Evolutionary conservation across 1,140 invertebrate genomes (phyloP).

Genomic region (Nasonia vitripennis): DNA sequence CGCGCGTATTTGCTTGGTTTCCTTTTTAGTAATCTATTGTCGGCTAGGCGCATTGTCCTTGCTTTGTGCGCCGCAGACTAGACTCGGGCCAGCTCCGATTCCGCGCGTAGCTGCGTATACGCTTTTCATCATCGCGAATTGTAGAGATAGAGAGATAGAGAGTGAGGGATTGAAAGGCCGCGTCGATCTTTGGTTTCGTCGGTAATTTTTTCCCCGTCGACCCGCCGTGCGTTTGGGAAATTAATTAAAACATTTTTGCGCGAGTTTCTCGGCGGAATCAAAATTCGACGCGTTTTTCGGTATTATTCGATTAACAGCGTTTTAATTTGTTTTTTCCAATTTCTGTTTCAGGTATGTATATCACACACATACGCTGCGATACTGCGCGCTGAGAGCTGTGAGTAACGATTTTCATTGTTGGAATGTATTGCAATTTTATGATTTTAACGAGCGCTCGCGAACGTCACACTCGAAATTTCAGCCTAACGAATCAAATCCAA

Average conservation of each 20-base stretch:
- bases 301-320: not conserved
- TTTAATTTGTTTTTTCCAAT: constrained; percentile 16
- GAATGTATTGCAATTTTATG: not conserved
- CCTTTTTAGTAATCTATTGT: constrained; percentile 65
- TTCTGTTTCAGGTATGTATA: constrained; percentile 47
- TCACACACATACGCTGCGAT: not conserved
- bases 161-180: constrained; percentile 17
- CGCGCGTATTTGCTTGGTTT: constrained; percentile 64
- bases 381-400: not conserved
- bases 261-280: not conserved
- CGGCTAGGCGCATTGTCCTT: constrained; percentile 59
- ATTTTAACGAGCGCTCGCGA: not conserved
- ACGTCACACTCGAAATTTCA: not conserved
- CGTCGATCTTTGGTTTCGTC: not conserved
- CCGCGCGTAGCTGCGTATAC: not conserved
- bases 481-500: not conserved
- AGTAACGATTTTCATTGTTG: constrained; percentile 15
- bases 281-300: constrained; percentile 1
- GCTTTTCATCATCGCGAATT: constrained; percentile 39
- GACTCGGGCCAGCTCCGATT: not conserved
- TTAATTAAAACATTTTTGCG: constrained; percentile 24
- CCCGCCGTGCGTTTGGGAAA: not conserved
- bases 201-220: not conserved
- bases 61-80: not conserved
- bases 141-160: not conserved